Evolutionary conservation across 2,113 vertebrate genomes (phyloP), one percentile per base, ranked within the genome.

Genomic region (Arothron firmamentum): DNA sequence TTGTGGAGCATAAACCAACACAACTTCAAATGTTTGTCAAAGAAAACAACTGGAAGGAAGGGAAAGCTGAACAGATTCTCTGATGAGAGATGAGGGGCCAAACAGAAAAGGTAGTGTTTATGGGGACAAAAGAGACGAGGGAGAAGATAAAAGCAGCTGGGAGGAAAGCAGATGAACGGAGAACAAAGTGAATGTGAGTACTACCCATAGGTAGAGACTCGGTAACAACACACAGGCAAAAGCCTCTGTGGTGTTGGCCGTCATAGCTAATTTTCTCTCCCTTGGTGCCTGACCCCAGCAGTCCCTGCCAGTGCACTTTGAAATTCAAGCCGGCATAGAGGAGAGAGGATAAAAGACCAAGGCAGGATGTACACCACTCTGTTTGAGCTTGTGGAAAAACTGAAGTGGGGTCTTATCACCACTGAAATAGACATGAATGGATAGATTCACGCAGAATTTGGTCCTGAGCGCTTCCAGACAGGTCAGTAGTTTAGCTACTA

Each of bases 281-380:
- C 38, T 31, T 49, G 51, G 54, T 38, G 31, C 67, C 72, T 70
- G 55, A 84, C 79, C 77, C 16, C 1, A 23, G 45, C 6, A 9
- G 43, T 72, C 55, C 38, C 46, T 10, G 15, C 52, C 1, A 20
- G 67, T 42, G 59, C 13, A 34, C 63, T 88, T 83, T 88, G 83
- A 85, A 82, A 87, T 75, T 59, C 50, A 65, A 88, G 17, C 75
- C 56, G 25, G 68, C 64, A 78, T 69, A 43, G 71, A 79, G 79
- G 69, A 67, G 51, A 47, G 28, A 55, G 66, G 43, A 19, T 60
- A 25, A 25, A 57, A 41, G 38, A 34, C 51, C 48, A 51, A 74
- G 5, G 54, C 53, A 43, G 13, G 46, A 72, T 50, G 21, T n/a
- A 25, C 15, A 23, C 6, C 19, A 17, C 72, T 63, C 38, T n/a